These are phyloP conservation scores for Salvelinus fontinalis DNA, from an alignment of 2,113 vertebrate species.

Conservation along the genomic window DNA sequence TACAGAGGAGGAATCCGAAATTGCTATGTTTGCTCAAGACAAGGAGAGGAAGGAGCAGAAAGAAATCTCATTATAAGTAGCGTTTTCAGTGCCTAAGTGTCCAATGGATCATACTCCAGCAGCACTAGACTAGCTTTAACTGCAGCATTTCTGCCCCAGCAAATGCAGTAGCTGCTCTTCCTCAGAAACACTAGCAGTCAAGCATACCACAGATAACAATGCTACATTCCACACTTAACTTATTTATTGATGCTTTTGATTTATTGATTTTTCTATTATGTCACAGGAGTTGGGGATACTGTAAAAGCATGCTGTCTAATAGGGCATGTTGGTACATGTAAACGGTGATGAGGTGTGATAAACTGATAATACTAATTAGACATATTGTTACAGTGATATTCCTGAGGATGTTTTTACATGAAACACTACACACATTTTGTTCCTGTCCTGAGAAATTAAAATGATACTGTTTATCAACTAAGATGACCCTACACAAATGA, in stretches of 20 bases:
- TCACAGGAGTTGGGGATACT: not conserved
- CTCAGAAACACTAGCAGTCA: not conserved
- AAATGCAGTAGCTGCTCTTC: not conserved
- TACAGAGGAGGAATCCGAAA: constrained; percentile 15
- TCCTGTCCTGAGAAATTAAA: not conserved
- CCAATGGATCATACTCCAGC: constrained; percentile 3
- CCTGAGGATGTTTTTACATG: not conserved
- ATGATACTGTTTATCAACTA: not conserved
- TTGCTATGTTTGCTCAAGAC: constrained; percentile 28
- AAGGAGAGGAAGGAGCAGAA: not conserved
- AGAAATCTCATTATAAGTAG: constrained; percentile 16
- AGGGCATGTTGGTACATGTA: not conserved
- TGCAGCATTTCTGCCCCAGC: constrained; percentile 5
- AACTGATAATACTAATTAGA: not conserved
- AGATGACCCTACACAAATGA: not conserved
- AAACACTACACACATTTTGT: not conserved
- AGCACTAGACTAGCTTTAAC: not conserved
- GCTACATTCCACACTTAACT: not conserved
- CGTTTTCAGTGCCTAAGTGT: not conserved
- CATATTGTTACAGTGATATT: not conserved
- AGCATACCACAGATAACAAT: not conserved
- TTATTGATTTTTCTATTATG: not conserved
- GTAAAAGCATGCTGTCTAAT: not conserved
- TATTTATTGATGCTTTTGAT: not conserved
- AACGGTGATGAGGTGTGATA: not conserved